Evolutionary conservation across 2,797 vertebrate species (phyloP).

Genomic region (Sarcoramphus papa): DNA sequence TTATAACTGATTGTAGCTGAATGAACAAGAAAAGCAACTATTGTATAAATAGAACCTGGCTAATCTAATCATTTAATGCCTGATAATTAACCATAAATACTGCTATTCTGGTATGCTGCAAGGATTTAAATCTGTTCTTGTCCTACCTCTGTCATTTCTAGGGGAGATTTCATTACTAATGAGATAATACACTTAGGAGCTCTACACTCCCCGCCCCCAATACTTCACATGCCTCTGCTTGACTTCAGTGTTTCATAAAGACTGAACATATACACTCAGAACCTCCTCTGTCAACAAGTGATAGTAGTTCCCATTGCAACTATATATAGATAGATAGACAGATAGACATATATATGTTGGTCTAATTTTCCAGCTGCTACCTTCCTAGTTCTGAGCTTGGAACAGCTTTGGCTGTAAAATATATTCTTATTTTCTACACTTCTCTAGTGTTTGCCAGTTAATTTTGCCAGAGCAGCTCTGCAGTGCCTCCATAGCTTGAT

Average conservation of each 20-base stretch:
- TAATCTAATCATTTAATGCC: background rate
- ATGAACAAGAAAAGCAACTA: background rate
- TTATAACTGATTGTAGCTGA: background rate
- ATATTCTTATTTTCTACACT: background rate
- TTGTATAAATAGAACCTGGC: background rate
- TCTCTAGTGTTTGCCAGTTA: background rate
- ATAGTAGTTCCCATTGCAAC: background rate
- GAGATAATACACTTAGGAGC: background rate
- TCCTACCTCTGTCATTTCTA: background rate
- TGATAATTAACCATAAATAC: background rate
- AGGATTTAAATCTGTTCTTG: background rate
- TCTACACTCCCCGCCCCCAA: too few species aligned
- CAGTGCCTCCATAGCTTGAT: background rate
- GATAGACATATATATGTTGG: background rate
- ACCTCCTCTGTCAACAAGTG: background rate
- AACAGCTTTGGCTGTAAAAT: background rate
- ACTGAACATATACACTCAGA: background rate
- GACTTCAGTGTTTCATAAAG: background rate
- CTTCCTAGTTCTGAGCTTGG: background rate
- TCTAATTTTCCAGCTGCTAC: background rate
- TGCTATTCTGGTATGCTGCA: background rate
- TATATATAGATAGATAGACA: background rate
- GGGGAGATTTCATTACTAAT: background rate
- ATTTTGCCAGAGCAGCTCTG: background rate
- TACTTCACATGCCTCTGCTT: background rate